These are phyloP conservation scores for Catharus bicknelli DNA, from an alignment of 2,113 vertebrate genomes.

Conservation along the genomic window DNA sequence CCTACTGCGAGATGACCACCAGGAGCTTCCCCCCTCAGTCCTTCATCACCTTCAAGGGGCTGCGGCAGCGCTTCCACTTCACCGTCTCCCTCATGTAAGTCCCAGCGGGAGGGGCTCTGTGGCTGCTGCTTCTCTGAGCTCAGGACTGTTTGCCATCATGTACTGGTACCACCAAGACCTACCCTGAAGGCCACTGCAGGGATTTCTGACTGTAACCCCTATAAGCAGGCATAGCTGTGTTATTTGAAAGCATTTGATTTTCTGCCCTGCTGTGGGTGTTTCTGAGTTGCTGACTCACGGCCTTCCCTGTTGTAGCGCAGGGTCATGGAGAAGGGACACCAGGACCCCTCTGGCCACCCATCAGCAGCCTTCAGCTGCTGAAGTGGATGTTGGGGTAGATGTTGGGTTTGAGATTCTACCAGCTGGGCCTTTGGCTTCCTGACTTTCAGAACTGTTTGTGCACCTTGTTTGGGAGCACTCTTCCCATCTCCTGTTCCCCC, in stretches of 20 bases:
- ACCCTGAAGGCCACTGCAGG: rapidly evolving
- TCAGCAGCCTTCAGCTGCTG: rapidly evolving
- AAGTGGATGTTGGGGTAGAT: rapidly evolving
- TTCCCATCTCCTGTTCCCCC: not conserved
- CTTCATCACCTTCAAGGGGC: slow-evolving; percentile 83
- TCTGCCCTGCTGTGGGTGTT: not conserved
- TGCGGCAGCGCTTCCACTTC: slow-evolving; percentile 83
- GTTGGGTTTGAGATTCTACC: not conserved
- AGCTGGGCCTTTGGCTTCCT: not conserved
- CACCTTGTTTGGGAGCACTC: not conserved
- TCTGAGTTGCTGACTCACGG: rapidly evolving
- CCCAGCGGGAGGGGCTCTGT: not conserved
- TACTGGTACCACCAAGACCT: not conserved
- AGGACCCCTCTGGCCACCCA: not conserved
- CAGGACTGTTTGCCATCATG: not conserved
- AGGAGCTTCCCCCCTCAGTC: slow-evolving; percentile 79
- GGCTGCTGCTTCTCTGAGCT: not conserved
- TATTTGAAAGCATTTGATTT: not conserved
- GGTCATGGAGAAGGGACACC: not conserved
- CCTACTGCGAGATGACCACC: slow-evolving; percentile 80
- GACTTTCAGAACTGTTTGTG: not conserved
- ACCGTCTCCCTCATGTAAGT: slow-evolving; percentile 80
- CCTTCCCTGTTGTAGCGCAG: rapidly evolving
- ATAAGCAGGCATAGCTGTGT: rapidly evolving
- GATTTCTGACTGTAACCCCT: not conserved